Conservation (phyloP, 2,888 invertebrate species). For the Nephrotoma guestfalica region DNA sequence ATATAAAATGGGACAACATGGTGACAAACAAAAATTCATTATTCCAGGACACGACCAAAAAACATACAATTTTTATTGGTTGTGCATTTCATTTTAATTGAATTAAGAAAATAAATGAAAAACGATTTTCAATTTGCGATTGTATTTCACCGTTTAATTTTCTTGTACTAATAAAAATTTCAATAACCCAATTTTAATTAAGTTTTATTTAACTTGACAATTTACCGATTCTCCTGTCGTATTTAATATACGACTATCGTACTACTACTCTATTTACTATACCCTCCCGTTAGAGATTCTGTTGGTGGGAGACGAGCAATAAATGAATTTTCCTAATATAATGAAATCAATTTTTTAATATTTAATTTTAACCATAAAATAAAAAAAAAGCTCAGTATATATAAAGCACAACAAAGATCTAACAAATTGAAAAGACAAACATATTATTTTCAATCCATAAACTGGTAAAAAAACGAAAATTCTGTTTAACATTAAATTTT, state of each 20-base stretch:
- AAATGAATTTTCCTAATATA: neutral
- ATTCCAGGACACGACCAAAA: no score
- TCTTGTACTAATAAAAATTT: neutral
- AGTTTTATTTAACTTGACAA: neutral
- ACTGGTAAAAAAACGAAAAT: neutral
- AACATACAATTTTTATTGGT: no score
- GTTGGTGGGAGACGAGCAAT: neutral
- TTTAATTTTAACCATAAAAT: neutral
- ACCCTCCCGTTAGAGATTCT: neutral
- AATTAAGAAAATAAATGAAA: no score
- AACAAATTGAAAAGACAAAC: neutral
- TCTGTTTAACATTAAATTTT: neutral
- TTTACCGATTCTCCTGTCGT: neutral
- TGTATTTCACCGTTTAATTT: neutral
- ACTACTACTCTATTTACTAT: neutral
- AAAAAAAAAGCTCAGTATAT: neutral
- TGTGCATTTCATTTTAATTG: no score
- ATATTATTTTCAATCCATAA: neutral
- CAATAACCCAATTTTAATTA: neutral
- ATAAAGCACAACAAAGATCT: neutral
- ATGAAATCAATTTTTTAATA: neutral
- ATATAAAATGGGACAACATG: no score
- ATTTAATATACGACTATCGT: neutral
- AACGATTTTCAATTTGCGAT: neutral
- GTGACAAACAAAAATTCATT: no score